A percentile compares a stretch with the other conserved stretches of the same genome.
These are phyloP conservation scores for Drosophila bunnanda DNA, from an alignment of 2,888 invertebrate species.

Conservation along the genomic window DNA sequence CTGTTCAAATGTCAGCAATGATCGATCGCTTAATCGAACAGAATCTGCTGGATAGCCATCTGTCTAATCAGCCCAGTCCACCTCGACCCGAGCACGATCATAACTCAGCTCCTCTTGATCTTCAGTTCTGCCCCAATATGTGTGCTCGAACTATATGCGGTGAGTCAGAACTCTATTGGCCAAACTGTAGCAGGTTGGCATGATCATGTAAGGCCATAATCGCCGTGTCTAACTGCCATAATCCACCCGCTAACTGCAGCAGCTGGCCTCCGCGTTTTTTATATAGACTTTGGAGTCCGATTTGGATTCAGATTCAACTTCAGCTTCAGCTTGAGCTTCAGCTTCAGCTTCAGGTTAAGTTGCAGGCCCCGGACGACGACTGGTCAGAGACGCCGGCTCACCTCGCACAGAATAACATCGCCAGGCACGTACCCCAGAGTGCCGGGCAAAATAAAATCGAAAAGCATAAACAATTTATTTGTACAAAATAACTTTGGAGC, in stretches of 20 bases:
- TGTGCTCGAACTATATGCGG: constrained; percentile 23
- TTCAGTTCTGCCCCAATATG: constrained; percentile 9
- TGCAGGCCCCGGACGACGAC: constrained; percentile 11
- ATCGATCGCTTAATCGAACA: constrained; percentile 41
- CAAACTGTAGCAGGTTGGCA: constrained; percentile 64
- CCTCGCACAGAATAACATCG: constrained; percentile 60
- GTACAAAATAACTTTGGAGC: constrained; percentile 59
- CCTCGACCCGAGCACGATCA: constrained; percentile 47
- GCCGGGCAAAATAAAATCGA: constrained; percentile 58
- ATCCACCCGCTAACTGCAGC: constrained; percentile 53
- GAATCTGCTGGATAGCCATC: constrained; percentile 21
- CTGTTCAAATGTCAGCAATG: constrained; percentile 40
- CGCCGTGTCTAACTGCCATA: constrained; percentile 56
- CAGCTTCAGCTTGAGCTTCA: not conserved
- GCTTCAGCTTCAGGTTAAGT: not conserved
- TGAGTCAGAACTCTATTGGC: constrained; percentile 48
- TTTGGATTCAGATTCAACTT: constrained; percentile 19
- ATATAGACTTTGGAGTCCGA: constrained; percentile 16
- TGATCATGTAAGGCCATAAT: constrained; percentile 67
- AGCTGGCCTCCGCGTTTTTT: constrained; percentile 36
- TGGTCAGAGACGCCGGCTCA: constrained; percentile 53
- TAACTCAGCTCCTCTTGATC: constrained; percentile 30
- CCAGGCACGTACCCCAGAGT: constrained; percentile 44
- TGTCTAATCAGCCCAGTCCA: constrained; percentile 42
- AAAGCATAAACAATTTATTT: constrained; percentile 76